Evolutionary conservation across 2,797 vertebrate species (phyloP).

Genomic region (Schizopygopsis malacanthus): DNA sequence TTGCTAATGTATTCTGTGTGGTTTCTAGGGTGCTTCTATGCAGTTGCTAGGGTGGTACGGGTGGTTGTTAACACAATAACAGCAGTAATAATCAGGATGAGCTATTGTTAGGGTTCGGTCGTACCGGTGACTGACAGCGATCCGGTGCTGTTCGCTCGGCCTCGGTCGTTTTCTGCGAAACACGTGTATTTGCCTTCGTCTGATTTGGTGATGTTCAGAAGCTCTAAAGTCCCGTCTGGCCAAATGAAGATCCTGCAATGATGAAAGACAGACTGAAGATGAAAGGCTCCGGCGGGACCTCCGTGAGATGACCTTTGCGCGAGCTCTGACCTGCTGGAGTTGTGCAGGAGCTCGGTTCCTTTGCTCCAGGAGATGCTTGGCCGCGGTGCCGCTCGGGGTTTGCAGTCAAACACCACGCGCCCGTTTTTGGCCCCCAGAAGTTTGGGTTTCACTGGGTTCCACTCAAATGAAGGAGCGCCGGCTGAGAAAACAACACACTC

Average conservation of each 20-base stretch:
- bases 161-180: constrained; percentile 92
- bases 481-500: constrained; percentile 69
- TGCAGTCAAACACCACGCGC: constrained; percentile 90
- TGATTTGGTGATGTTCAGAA: constrained; percentile 85
- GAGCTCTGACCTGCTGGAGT: constrained; percentile 87
- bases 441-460: constrained; percentile 88
- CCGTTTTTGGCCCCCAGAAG: constrained; percentile 88
- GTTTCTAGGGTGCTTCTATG: too few species aligned
- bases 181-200: constrained; percentile 94
- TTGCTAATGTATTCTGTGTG: too few species aligned
- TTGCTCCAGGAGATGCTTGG: constrained; percentile 92
- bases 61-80: background rate
- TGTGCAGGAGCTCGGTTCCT: constrained; percentile 91
- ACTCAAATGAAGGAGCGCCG: constrained; percentile 89
- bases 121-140: constrained; percentile 89
- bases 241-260: constrained; percentile 85
- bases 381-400: constrained; percentile 93
- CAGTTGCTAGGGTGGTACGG: too few species aligned
- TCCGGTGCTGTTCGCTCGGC: constrained; percentile 94
- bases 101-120: background rate
- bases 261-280: background rate
- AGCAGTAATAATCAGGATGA: background rate
- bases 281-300: too few species aligned
- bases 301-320: background rate
- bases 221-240: constrained; percentile 95